Conservation (phyloP, 2,113 vertebrate genomes). For the Strix uralensis region DNA sequence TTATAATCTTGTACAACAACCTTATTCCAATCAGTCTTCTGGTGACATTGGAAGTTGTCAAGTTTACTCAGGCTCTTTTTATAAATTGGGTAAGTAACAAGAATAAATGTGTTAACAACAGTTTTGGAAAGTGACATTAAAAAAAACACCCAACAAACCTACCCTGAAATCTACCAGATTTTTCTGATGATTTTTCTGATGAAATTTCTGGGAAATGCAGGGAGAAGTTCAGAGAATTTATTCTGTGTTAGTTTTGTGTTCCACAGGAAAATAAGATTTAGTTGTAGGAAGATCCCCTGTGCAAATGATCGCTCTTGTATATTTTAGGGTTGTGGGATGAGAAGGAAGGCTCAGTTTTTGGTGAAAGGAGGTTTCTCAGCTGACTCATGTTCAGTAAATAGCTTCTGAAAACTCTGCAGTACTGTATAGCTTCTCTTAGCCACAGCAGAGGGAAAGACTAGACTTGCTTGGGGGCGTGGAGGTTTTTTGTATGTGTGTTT, state of each 20-base stretch:
- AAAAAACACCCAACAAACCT: neutral
- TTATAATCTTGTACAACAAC: constrained; percentile 99
- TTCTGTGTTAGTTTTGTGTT: neutral
- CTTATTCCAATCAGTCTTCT: constrained; percentile 98
- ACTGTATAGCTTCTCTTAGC: neutral
- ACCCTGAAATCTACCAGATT: neutral
- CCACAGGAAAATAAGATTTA: neutral
- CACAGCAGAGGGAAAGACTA: neutral
- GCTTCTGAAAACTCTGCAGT: neutral
- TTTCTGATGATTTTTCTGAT: neutral
- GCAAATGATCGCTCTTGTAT: neutral
- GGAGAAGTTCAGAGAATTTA: neutral
- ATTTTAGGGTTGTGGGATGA: neutral
- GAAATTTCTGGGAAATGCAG: neutral
- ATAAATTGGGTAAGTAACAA: constrained; percentile 93
- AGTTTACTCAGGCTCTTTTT: constrained; percentile 98
- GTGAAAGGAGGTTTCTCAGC: neutral
- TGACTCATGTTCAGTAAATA: neutral
- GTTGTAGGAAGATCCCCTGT: neutral
- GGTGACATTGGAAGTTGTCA: constrained; percentile 98
- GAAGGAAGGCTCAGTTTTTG: neutral
- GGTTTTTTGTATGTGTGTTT: neutral
- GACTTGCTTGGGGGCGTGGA: neutral
- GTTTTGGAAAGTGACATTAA: neutral
- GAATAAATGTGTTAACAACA: neutral